A percentile compares a stretch with the other conserved stretches of the same genome.
These are phyloP conservation scores for Haplochromis burtoni DNA, from an alignment of 2,113 vertebrate genomes.

Conservation along the genomic window DNA sequence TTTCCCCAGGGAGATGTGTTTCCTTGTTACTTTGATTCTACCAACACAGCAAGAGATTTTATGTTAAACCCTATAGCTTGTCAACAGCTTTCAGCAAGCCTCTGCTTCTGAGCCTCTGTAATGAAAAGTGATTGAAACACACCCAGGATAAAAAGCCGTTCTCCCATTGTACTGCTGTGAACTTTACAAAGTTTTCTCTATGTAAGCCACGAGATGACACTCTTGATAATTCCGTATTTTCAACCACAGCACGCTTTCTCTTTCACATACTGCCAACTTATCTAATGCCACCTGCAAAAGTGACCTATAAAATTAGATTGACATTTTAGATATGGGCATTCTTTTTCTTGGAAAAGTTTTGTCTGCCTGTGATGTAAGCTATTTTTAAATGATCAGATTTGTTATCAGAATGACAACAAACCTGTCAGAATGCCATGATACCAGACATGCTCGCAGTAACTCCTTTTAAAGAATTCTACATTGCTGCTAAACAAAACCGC, in stretches of 20 bases:
- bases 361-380: not conserved
- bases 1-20: slow-evolving; percentile 24
- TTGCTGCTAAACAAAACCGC: not conserved
- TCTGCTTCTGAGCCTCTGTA: slow-evolving; percentile 23
- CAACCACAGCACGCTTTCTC: not conserved
- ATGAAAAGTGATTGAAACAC: slow-evolving; percentile 50
- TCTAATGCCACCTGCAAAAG: not conserved
- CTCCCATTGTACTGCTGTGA: slow-evolving; percentile 1
- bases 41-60: slow-evolving; percentile 29
- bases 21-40: slow-evolving; percentile 45
- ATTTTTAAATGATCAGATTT: not conserved
- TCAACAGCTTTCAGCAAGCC: slow-evolving; percentile 47
- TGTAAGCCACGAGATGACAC: not conserved
- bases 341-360: not conserved
- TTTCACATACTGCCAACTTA: not conserved
- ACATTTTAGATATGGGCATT: not conserved
- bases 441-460: not conserved
- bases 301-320: not conserved
- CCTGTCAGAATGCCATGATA: not conserved
- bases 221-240: slow-evolving; percentile 22
- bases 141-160: slow-evolving; percentile 18
- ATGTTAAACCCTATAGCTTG: slow-evolving; percentile 48
- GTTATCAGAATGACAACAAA: not conserved
- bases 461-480: not conserved
- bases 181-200: slow-evolving; percentile 18